A percentile compares a stretch with the other conserved stretches of the same genome.
phyloP scores from a whole-genome alignment of 2,797 vertebrate genomes.

The Poeciliopsis infans region DNA sequence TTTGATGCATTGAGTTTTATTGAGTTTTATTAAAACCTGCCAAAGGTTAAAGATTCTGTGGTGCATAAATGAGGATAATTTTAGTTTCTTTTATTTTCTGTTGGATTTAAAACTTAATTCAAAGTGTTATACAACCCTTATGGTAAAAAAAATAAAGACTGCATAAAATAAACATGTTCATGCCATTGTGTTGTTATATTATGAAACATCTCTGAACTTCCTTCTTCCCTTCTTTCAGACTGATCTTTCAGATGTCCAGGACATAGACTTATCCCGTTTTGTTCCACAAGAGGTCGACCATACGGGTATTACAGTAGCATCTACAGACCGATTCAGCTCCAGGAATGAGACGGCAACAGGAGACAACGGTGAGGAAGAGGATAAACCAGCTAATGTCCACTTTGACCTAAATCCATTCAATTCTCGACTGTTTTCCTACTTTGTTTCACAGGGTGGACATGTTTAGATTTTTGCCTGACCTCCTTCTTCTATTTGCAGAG shows the following conservation, averaged over 20 bases:
- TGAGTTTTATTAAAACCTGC: not conserved
- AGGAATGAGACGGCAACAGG: constrained; percentile 67
- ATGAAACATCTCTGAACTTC: not conserved
- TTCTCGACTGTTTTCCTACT: not conserved
- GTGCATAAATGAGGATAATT: not conserved
- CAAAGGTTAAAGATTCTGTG: not conserved
- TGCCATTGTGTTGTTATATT: not conserved
- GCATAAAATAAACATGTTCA: not conserved
- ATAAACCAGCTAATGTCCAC: not conserved
- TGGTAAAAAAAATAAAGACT: not conserved
- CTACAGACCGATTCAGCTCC: constrained; percentile 87
- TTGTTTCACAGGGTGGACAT: not conserved
- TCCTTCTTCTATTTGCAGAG: constrained; percentile 71
- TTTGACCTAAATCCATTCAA: not conserved
- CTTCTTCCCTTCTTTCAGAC: constrained; percentile 45
- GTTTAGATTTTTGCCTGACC: not conserved
- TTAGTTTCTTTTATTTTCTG: not conserved
- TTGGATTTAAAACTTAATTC: not conserved
- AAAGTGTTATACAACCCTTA: not conserved
- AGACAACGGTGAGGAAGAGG: constrained; percentile 82
- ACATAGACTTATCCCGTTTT: constrained; percentile 92
- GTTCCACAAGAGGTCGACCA: constrained; percentile 93
- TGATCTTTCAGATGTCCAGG: constrained; percentile 81
- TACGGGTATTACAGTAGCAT: constrained; percentile 92
- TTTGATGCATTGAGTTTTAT: not conserved